A percentile compares a stretch with the other conserved stretches of the same genome.
These are phyloP conservation scores for Rhopalosiphum maidis DNA, from an alignment of 1,140 invertebrate genomes.

Conservation along the genomic window DNA sequence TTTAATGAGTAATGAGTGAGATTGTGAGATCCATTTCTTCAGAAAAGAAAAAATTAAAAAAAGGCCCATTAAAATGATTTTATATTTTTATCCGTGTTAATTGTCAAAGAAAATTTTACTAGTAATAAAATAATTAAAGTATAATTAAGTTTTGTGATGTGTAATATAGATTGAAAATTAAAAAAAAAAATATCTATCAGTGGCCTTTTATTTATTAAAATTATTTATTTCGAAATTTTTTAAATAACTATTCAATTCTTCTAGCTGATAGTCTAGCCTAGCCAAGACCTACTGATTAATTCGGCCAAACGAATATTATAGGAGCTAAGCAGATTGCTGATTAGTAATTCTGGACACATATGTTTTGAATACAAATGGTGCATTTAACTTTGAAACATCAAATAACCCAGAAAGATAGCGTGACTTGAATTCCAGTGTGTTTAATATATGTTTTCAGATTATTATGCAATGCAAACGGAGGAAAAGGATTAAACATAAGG, in stretches of 20 bases:
- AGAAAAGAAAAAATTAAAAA: no score
- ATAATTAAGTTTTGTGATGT: not conserved
- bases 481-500: not conserved
- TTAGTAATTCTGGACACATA: slow-evolving; percentile 41
- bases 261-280: not conserved
- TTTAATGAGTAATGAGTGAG: not conserved
- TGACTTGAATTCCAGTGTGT: slow-evolving; percentile 30
- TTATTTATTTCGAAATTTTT: slow-evolving; percentile 3
- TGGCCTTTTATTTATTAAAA: not conserved
- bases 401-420: slow-evolving; percentile 39
- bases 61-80: no score
- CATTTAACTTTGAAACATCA: slow-evolving; percentile 43
- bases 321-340: not conserved
- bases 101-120: not conserved
- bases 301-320: not conserved
- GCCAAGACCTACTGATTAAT: slow-evolving; percentile 39
- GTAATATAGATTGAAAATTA: not conserved
- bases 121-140: not conserved
- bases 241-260: not conserved
- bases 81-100: not conserved
- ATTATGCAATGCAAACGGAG: not conserved
- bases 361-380: slow-evolving; percentile 12
- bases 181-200: not conserved
- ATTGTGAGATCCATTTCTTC: no score
- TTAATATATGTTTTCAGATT: not conserved